Percentiles rank a stretch among this genome's conserved stretches.
phyloP scores from a whole-genome alignment of 1,140 invertebrate genomes.

The Macrostomum lignano region DNA sequence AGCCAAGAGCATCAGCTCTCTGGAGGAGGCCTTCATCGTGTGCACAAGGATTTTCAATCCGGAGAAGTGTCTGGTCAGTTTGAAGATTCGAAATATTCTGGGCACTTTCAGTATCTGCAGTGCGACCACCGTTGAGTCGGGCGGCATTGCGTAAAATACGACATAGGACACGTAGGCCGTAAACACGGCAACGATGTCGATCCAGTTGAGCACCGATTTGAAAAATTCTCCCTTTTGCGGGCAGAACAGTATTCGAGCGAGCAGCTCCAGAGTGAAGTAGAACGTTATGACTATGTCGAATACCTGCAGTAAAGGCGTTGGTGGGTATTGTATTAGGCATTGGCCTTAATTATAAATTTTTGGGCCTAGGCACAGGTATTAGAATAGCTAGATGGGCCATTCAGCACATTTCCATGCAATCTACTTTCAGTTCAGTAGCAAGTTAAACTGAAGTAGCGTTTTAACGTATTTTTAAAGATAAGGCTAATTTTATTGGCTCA shows the following conservation, averaged over 20 bases:
- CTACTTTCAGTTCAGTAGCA: too few species aligned
- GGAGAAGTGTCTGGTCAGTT: constrained; percentile 8
- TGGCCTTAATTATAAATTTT: too few species aligned
- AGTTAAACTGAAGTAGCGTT: too few species aligned
- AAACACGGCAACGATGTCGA: constrained; percentile 29
- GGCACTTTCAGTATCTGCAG: constrained; percentile 7
- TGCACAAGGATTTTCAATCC: constrained; percentile 9
- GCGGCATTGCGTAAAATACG: too few species aligned
- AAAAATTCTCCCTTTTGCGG: constrained; percentile 19
- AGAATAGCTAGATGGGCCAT: too few species aligned
- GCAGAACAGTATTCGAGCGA: constrained; percentile 13
- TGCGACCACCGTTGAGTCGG: constrained; percentile 1
- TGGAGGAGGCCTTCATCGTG: constrained; percentile 85
- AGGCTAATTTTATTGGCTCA: too few species aligned
- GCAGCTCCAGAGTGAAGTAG: constrained; percentile 24
- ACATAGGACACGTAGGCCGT: constrained; percentile 91
- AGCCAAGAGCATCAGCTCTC: constrained; percentile 83
- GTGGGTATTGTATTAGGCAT: too few species aligned
- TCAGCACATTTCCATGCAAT: too few species aligned
- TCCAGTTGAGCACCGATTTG: constrained; percentile 21
- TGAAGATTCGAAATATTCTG: constrained; percentile 9
- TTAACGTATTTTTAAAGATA: too few species aligned
- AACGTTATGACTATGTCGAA: constrained; percentile 5
- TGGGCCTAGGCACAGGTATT: too few species aligned
- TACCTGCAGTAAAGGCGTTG: too few species aligned